A percentile compares a stretch with the other conserved stretches of the same genome.
These are phyloP conservation scores for Bombus turneri DNA, from an alignment of 1,140 invertebrate species.

Conservation along the genomic window DNA sequence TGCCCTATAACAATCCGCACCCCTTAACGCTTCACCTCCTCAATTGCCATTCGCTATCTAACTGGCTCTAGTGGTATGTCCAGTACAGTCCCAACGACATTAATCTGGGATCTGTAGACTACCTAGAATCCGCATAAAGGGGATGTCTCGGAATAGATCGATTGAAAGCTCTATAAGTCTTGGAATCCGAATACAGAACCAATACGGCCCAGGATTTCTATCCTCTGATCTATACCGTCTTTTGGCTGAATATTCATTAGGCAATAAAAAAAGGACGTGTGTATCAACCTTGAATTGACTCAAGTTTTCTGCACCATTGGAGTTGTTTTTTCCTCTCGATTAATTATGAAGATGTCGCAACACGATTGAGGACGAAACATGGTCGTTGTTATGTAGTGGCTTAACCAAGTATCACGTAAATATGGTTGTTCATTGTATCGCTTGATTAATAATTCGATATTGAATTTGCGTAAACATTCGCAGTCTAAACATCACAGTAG, in stretches of 20 bases:
- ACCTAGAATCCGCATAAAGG: conserved; percentile 53
- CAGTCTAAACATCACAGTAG: too few species aligned
- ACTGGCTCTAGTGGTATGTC: conserved; percentile 42
- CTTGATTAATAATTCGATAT: too few species aligned
- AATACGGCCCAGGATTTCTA: conserved; percentile 10
- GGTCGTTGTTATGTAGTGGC: not conserved
- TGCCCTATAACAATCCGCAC: conserved; percentile 15
- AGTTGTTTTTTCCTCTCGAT: not conserved
- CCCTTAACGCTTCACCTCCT: conserved; percentile 14
- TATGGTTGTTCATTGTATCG: too few species aligned
- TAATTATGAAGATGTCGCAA: not conserved
- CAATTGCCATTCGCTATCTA: conserved; percentile 22
- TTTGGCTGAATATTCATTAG: conserved; percentile 17
- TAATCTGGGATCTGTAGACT: conserved; percentile 53
- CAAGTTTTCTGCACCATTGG: not conserved
- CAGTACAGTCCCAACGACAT: conserved; percentile 48
- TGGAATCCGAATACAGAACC: not conserved
- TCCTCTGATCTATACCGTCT: not conserved
- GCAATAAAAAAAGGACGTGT: not conserved
- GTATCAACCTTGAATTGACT: not conserved
- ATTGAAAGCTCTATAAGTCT: conserved; percentile 50
- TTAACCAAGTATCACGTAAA: too few species aligned
- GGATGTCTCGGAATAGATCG: conserved; percentile 41
- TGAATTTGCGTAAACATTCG: too few species aligned
- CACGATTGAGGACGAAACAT: not conserved